phyloP scores from a whole-genome alignment of 64 coral and sea anemone species.

The Acropora yongei region DNA sequence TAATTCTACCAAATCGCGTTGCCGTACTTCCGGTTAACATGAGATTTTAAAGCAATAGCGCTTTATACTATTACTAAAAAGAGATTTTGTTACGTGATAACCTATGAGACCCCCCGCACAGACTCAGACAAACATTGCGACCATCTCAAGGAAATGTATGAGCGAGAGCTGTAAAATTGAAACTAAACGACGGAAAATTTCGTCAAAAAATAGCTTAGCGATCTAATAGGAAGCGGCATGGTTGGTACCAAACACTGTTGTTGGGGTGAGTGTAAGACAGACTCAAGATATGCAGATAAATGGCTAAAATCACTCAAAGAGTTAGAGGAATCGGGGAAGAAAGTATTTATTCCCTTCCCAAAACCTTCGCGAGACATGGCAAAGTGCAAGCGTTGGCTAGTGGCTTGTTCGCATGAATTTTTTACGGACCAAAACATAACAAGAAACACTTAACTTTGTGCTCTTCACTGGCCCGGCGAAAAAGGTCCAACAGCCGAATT shows the following conservation, averaged over 20 bases:
- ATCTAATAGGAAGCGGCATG: constrained; percentile 52
- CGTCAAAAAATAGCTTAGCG: constrained; percentile 7
- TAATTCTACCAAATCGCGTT: too few species aligned
- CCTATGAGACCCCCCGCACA: too few species aligned
- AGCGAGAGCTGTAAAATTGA: constrained; percentile 35
- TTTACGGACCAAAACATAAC: constrained; percentile 58
- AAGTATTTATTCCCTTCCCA: constrained; percentile 68
- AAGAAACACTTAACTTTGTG: constrained; percentile 73
- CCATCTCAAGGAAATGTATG: constrained; percentile 5
- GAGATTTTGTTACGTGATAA: too few species aligned
- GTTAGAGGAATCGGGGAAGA: constrained; percentile 41
- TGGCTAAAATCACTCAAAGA: constrained; percentile 56
- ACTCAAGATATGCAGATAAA: constrained; percentile 75
- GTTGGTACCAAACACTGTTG: constrained; percentile 77
- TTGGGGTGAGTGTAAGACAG: constrained; percentile 73
- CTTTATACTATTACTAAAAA: too few species aligned
- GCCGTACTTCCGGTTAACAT: too few species aligned
- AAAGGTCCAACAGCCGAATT: constrained; percentile 67
- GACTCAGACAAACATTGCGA: too few species aligned
- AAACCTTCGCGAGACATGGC: constrained; percentile 70
- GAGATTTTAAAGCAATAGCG: too few species aligned
- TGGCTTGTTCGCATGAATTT: constrained; percentile 43
- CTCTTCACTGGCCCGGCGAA: constrained; percentile 76
- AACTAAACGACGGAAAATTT: constrained; percentile 15
- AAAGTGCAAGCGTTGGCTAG: constrained; percentile 51